Base-by-base conservation (phyloP, 2,113 vertebrate species). In the Entosphenus tridentatus region DNA sequence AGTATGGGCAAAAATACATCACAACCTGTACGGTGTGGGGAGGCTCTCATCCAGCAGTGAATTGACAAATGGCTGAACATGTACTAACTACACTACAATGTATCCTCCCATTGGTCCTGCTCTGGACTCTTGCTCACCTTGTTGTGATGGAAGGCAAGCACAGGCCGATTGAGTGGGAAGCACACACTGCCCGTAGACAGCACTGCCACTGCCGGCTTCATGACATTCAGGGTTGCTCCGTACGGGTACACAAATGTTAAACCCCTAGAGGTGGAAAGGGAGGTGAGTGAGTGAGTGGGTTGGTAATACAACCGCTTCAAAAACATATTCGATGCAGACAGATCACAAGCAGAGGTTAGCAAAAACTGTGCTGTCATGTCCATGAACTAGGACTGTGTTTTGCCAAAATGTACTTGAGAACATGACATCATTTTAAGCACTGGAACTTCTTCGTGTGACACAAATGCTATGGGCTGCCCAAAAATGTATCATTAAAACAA, bases 101-200 rank as follows among this genome's bases (percentile, higher is more conserved):
- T 39, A 39, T 39, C 39, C 39, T 39, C 39, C 39, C 39, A 39
- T 39, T 39, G 39, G 39, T 39, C 39, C 39, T 39, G 39, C 39
- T 39, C 39, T 39, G 3, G 39, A 39, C 5, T 39, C 39, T 5
- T 39, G 39, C 39, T 39, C 76, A 96, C 93, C 86, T 89, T 83
- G 4, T 81, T 78, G 57, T 88, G 80, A 71, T 86, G 84, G 80
- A 96, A 91, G 67, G 90, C 89, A 73, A 96, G 76, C 69, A 96
- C 72, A 2, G 92, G 89, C 70, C 93, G 86, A 80, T 96, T 92
- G 70, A 96, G 86, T 0, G 93, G 93, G 73, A 95, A 97, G 76
- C 93, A 95, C 71, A 95, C 83, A 0, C 88, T 95, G 54, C 93
- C 93, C 0, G 92, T 96, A 11, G 93, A 98, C 57, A 98, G 79